Conservation (phyloP, 2,888 invertebrate genomes). For the Megamerina dolium region DNA sequence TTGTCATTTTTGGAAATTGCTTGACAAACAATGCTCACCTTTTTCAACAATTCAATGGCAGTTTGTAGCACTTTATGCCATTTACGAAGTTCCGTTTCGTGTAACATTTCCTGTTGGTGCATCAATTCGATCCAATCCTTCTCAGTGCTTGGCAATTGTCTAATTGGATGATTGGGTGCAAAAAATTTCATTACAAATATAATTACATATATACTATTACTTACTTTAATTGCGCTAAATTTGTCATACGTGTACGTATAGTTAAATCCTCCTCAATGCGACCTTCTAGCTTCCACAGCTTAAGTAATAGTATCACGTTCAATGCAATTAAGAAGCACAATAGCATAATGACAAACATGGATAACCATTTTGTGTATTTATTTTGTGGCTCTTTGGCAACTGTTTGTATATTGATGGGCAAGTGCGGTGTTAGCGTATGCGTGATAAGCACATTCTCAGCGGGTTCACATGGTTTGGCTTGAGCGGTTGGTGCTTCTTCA, state of each 20-base stretch:
- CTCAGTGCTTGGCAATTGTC: slow-evolving; percentile 65
- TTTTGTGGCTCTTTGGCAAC: slow-evolving; percentile 22
- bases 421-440: slow-evolving; percentile 16
- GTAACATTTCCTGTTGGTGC: slow-evolving; percentile 73
- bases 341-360: slow-evolving; percentile 51
- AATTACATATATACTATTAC: too few species aligned
- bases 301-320: slow-evolving; percentile 77
- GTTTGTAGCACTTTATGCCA: slow-evolving; percentile 74
- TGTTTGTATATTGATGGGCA: slow-evolving; percentile 16
- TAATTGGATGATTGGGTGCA: too few species aligned
- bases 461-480: slow-evolving; percentile 23
- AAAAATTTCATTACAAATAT: too few species aligned
- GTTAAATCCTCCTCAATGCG: slow-evolving; percentile 44
- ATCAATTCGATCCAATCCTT: slow-evolving; percentile 77
- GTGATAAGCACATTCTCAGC: slow-evolving; percentile 19
- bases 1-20: slow-evolving; percentile 41
- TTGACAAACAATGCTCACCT: slow-evolving; percentile 56
- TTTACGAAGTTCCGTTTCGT: slow-evolving; percentile 72
- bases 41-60: slow-evolving; percentile 64
- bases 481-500: slow-evolving; percentile 35
- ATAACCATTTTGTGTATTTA: slow-evolving; percentile 44
- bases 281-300: slow-evolving; percentile 69
- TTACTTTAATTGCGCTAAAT: slow-evolving; percentile 41
- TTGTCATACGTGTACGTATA: slow-evolving; percentile 40
- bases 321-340: slow-evolving; percentile 62